Evolutionary conservation across 2,113 vertebrate species (phyloP).

Genomic region (Ramphastos sulfuratus): DNA sequence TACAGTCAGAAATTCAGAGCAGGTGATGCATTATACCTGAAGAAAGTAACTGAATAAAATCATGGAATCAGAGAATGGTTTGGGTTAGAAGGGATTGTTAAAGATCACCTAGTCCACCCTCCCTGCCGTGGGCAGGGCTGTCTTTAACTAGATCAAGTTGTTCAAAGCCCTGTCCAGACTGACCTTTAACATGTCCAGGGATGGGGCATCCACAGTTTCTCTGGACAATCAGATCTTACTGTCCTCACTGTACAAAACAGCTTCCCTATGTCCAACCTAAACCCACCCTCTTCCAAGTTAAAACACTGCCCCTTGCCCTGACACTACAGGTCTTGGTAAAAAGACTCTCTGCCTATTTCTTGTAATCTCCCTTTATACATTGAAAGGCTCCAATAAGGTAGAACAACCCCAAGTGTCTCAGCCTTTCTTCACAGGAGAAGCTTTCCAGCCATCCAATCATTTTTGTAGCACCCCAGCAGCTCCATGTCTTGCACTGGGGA

Average conservation of each 20-base stretch:
- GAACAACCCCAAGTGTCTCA: not conserved
- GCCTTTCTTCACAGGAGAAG: not conserved
- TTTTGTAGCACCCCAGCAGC: accelerated
- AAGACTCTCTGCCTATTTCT: not conserved
- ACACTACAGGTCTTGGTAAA: not conserved
- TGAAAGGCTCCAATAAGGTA: not conserved
- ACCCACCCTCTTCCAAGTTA: not conserved
- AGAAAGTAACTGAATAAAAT: not conserved
- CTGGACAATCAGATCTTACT: not conserved
- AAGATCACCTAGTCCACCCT: not conserved
- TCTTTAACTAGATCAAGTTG: not conserved
- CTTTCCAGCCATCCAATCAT: not conserved
- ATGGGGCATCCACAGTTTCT: not conserved
- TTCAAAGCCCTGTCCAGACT: not conserved
- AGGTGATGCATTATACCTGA: not conserved
- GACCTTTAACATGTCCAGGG: not conserved
- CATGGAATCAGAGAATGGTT: not conserved
- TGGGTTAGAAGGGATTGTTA: not conserved
- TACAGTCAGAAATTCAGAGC: not conserved
- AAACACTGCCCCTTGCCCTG: not conserved
- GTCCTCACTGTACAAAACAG: not conserved
- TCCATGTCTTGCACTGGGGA: not conserved
- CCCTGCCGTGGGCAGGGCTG: no score
- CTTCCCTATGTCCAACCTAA: not conserved
- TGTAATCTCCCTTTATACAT: not conserved